Base-by-base conservation (phyloP, 2,888 invertebrate species). In the Alviniconcha strummeri region DNA sequence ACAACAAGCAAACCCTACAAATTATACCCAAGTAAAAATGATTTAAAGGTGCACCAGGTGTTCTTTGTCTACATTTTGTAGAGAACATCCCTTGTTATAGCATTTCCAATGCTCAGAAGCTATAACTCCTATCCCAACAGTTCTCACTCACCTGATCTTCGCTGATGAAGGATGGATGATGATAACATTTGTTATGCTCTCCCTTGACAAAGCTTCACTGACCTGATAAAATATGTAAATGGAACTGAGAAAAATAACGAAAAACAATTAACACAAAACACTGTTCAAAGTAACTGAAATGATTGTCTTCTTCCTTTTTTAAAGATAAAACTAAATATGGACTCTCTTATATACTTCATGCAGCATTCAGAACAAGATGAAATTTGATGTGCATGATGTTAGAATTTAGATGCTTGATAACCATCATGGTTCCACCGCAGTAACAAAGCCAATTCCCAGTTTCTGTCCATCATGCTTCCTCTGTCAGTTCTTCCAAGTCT, bases 121-220 rank as follows among this genome's bases (percentile, higher is more conserved):
- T 36, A 36, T 3, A 36, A 1, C 36, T 36, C 36, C 36, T 36
- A 36, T 36, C 36, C 36, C 36, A 36, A 36, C 36, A 36, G 36
- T 36, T 36, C 36, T 36, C 69, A 69, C 64, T 78, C 56, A 81
- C 81, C 72, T 72, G 11, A 74, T n/a, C 52, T 81, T 71, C 11
- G 60, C n/a, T 1, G 81, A 81, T 6, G 81, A 74, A 60, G 81
- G 74, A 17, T 81, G 81, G 52, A 81, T 52, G 9, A 81, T 52
- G 13, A 81, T 74, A 15, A 74, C 19, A n/a, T 52, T 74, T 13
- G 74, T 69, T 13, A 15, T 7, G n/a, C 11, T 55, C 57, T 81
- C 81, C 7, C 5, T 72, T 56, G 74, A 71, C 8, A 81, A 8
- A 6, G 72, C 36, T 8, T 74, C 72, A 8, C 7, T 17, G 4